Evolutionary conservation across 2,113 vertebrate genomes (phyloP).

Genomic region (Prionailurus viverrinus): DNA sequence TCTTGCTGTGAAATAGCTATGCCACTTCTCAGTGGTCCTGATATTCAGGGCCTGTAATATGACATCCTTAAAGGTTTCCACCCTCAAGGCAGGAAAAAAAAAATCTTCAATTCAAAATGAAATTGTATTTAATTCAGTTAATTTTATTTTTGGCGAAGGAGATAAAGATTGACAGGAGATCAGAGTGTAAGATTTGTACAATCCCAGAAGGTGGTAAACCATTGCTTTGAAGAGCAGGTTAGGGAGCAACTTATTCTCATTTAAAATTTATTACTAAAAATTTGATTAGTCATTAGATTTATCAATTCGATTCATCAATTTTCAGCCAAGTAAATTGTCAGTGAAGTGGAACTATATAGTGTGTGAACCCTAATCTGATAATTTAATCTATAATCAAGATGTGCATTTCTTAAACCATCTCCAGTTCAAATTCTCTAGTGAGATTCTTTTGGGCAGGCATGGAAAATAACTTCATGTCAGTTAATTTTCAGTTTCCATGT

Average conservation of each 20-base stretch:
- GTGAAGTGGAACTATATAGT: neutral
- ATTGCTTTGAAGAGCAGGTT: neutral
- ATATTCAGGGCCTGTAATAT: neutral
- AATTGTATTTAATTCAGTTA: neutral
- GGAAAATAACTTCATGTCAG: neutral
- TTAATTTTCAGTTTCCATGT: neutral
- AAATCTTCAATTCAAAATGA: neutral
- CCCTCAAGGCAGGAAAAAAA: constrained; percentile 28
- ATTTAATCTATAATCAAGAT: neutral
- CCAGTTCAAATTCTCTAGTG: neutral
- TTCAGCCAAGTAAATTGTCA: neutral
- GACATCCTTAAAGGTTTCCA: neutral
- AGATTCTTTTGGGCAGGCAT: neutral
- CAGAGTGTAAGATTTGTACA: neutral
- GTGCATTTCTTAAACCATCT: neutral
- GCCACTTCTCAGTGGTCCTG: neutral
- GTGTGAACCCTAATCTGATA: neutral
- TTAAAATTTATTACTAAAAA: constrained; percentile 22
- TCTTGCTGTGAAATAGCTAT: neutral
- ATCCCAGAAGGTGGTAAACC: neutral
- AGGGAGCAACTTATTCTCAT: neutral
- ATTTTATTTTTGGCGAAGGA: neutral
- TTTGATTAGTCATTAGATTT: neutral
- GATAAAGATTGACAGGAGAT: neutral
- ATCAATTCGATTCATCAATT: neutral